Evolutionary conservation across 2,888 invertebrate species (phyloP), one percentile per base, ranked within the genome.

Genomic region (Tachina fera): DNA sequence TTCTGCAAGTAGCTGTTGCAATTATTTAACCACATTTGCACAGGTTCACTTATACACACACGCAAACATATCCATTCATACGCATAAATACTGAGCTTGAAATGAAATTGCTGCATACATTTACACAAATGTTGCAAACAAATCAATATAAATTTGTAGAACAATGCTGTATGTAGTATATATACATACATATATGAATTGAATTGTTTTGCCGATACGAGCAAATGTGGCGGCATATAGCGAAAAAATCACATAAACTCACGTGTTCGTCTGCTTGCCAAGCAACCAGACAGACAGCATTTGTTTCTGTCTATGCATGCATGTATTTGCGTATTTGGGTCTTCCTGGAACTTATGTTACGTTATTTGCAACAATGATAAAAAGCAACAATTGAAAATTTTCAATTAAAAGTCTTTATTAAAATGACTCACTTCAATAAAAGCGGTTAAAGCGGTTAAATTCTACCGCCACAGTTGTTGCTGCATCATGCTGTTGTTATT

Each of bases 391-490:
- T 81, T 84, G 87, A 85, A 87, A 88, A 88, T 88, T 89, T 84
- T 81, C 88, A 89, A 88, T 89, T 88, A 88, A 89, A 88, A 87
- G 86, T 87, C 87, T 87, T 88, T 89, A 88, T 88, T 88, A 86
- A 89, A 89, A 88, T 88, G 87, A 88, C 87, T 86, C 87, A 80
- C 84, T 80, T 84, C 86, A 72, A 84, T 83, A 72, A 71, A 84
- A 61, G 79, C 72, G 81, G 82, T 75, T 79, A 58, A 72, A 76
- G 79, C 61, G 77, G 76, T 81, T 71, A 75, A 75, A 75, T 71
- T 63, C 76, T 51, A 70, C 58, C 47, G 56, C 63, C 19, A 16
- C 43, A 71, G 45, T 51, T 65, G 61, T 61, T 71, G 16, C 47
- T 31, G n/a, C 19, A 61, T 74, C 14, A 16, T 74, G 49, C 31